Evolutionary conservation across 2,113 vertebrate genomes (phyloP).

Genomic region (Odontesthes bonariensis): DNA sequence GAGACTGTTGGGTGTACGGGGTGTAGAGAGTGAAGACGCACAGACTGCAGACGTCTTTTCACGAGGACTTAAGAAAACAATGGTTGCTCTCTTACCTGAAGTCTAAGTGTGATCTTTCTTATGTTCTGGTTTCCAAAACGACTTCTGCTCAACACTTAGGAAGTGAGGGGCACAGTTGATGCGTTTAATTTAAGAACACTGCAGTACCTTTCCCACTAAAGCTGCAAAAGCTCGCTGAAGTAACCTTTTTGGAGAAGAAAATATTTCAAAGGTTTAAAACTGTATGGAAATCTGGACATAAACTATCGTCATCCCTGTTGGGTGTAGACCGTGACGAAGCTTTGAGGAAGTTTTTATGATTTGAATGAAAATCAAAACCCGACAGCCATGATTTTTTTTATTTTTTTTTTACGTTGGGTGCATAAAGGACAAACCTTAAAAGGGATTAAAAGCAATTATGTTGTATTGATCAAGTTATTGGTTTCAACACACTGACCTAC

Average conservation of each 20-base stretch:
- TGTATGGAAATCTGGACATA: background rate
- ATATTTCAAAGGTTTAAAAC: too few species aligned
- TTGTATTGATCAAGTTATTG: background rate
- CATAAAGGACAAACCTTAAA: slow-evolving; percentile 9
- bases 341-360: too few species aligned
- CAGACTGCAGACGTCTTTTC: slow-evolving; percentile 8
- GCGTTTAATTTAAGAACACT: background rate
- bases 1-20: background rate
- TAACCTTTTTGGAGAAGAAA: too few species aligned
- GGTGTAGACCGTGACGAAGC: background rate
- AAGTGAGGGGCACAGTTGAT: background rate
- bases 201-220: background rate
- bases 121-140: background rate
- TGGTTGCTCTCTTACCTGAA: background rate
- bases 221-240: background rate
- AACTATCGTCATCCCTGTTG: background rate
- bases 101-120: slow-evolving; percentile 16
- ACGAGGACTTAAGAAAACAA: background rate
- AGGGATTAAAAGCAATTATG: slow-evolving; percentile 7
- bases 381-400: background rate
- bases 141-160: background rate
- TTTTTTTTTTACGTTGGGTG: background rate
- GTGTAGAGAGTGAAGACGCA: background rate
- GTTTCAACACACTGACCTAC: too few species aligned
- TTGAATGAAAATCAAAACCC: background rate